Evolutionary conservation across 2,113 vertebrate genomes (phyloP), one percentile per base, ranked within the genome.

Genomic region (Oncorhynchus clarkii): DNA sequence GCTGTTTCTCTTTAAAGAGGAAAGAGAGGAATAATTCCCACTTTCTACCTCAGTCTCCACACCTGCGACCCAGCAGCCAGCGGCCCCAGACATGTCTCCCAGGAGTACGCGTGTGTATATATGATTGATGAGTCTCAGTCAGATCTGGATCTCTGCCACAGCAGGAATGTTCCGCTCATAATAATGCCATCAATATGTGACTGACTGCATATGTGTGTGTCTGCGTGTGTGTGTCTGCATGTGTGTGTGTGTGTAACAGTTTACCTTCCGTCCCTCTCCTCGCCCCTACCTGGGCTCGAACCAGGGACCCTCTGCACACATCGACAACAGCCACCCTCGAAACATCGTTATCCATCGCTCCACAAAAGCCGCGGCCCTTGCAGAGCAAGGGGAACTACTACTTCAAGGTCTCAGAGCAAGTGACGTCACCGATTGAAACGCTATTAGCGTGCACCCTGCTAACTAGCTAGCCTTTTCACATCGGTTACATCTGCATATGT

Each of bases 141-240:
- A 77, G 77, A 83, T 78, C 84, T 89, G 89, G 84, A 88, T 88
- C 81, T 57, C 71, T 75, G 88, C 90, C 86, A 84, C 3, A 48
- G 82, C 80, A 75, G 88, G 84, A 87, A 89, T 89, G 87, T 92
- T 91, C 86, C 87, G 89, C 87, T 89, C 89, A 88, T 89, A 91
- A 90, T 90, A 89, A 82, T 87, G 88, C 84, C 87, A 89, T 91
- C 89, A 89, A 89, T 91, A 90, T 87, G 83, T 84, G 76, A 78
- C 89, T 90, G 87, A 84, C 70, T 14, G 70, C 34, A 78, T 62
- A 71, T 16, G 64, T 14, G 49, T 65, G 68, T 26, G 22, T 24
- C 22, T 24, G 22, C 22, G 22, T 24, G 22, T 24, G 27, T 78
- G 73, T 73, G 71, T 34, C 67, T 74, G 69, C 65, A 70, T 70